Evolutionary conservation across 2,113 vertebrate genomes (phyloP), one percentile per base, ranked within the genome.

Genomic region (Podiceps cristatus): DNA sequence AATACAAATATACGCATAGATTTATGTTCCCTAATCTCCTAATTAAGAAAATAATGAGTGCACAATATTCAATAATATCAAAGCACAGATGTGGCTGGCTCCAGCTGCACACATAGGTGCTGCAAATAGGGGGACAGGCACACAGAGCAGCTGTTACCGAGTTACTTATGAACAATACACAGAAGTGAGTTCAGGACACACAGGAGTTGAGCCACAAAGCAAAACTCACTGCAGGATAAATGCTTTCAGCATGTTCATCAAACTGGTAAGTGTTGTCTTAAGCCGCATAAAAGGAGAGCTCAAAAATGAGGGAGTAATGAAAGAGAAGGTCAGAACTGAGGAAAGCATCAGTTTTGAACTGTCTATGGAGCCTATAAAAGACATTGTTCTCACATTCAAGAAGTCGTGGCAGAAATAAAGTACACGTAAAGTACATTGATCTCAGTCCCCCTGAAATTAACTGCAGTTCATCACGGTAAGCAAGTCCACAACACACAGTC

Each of bases 111-210:
- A 0, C n/a, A 49, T 13, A 77, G 63, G 50, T 93, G 63, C 45
- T 93, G 35, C 50, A 49, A 62, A 58, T 47, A 68, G 1, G 2
- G 59, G 35, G 42, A 73, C 14, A 25, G n/a, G 45, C 67, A 64
- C 83, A 86, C 72, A 42, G 62, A 76, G 52, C 56, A 88, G 35
- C 63, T 76, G 40, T 29, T 64, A 28, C 17, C 1, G 42, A 87
- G 59, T 56, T 73, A 78, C 23, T 40, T 18, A 13, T 64, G 44
- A 93, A 31, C 33, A 84, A 12, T 11, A 20, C 33, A 58, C 35
- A 58, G 31, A 84, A 86, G 50, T 66, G 33, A 93, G 68, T 53
- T 94, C 59, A 77, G 84, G 68, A 74, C 50, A 80, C 72, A 37
- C 8, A 68, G 42, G 31, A 66, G 13, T 13, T 55, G 75, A 88